These are phyloP conservation scores for Paramacrobiotus metropolitanus DNA, from an alignment of 1,140 invertebrate species.

Conservation along the genomic window DNA sequence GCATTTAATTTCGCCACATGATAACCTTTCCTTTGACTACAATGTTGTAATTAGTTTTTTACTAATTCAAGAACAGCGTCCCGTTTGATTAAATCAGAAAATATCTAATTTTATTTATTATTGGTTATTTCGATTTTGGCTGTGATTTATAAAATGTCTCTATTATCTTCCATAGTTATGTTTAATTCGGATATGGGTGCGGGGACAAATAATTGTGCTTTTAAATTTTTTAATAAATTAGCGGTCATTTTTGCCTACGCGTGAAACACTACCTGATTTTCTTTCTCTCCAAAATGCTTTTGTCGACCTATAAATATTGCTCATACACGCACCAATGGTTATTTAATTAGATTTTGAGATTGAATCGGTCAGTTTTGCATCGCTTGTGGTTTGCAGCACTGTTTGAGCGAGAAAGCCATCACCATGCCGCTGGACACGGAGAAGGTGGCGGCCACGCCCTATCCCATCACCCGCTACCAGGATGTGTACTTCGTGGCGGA, in stretches of 20 bases:
- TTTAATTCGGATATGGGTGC: too few species aligned
- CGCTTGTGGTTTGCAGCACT: neutral
- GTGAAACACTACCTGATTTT: neutral
- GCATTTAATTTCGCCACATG: too few species aligned
- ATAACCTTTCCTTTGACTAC: too few species aligned
- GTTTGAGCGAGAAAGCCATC: conserved; percentile 21
- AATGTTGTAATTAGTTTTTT: too few species aligned
- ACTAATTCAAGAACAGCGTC: too few species aligned
- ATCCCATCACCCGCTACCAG: conserved; percentile 30
- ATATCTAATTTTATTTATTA: neutral
- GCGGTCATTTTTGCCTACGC: neutral
- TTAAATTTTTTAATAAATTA: neutral
- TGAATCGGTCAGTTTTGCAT: too few species aligned
- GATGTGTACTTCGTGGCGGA: conserved; percentile 29
- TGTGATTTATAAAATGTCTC: too few species aligned
- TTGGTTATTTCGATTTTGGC: neutral
- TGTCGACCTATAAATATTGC: conserved; percentile 3
- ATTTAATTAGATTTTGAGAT: neutral
- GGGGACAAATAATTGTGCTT: too few species aligned
- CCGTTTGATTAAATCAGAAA: too few species aligned
- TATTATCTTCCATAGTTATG: too few species aligned
- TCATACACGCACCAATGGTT: neutral
- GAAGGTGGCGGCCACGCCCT: conserved; percentile 22
- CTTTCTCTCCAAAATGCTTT: neutral
- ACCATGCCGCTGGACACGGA: conserved; percentile 24